Conservation (phyloP, 2,888 invertebrate genomes). For the Trissonchulus latispiculum region DNA sequence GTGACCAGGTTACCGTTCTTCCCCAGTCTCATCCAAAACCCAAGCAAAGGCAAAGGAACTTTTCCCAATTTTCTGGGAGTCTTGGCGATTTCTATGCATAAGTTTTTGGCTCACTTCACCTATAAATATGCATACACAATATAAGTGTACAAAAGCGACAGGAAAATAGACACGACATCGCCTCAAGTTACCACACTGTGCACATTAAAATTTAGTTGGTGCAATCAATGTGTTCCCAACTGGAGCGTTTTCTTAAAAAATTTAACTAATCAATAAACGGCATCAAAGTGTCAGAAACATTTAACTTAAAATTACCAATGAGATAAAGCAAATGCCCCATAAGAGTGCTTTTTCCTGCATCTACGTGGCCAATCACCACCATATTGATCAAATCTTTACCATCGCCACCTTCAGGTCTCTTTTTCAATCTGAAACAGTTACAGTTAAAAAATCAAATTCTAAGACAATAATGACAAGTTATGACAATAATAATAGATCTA, state of each 20-base stretch:
- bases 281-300: too few relatives aligned
- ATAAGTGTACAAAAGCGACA: not conserved
- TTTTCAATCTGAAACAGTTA: constrained; percentile 18
- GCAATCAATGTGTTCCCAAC: too few relatives aligned
- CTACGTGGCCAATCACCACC: constrained; percentile 69
- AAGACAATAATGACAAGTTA: too few relatives aligned
- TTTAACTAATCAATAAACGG: too few relatives aligned
- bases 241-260: too few relatives aligned
- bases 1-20: constrained; percentile 59
- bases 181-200: too few relatives aligned
- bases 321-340: constrained; percentile 82
- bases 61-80: constrained; percentile 91
- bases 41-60: constrained; percentile 90
- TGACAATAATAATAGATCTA: too few relatives aligned
- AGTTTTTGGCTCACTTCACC: constrained; percentile 67
- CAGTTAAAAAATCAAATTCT: too few relatives aligned
- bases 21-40: constrained; percentile 97
- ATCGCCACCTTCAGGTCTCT: not conserved
- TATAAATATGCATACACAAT: not conserved
- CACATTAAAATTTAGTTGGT: too few relatives aligned
- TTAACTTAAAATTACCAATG: constrained; percentile 43
- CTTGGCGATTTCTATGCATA: constrained; percentile 94
- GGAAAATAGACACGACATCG: too few relatives aligned
- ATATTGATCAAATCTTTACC: constrained; percentile 34
- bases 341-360: constrained; percentile 91